Evolutionary conservation across 2,113 vertebrate genomes (phyloP).

Genomic region (Monarcha castaneiventris): DNA sequence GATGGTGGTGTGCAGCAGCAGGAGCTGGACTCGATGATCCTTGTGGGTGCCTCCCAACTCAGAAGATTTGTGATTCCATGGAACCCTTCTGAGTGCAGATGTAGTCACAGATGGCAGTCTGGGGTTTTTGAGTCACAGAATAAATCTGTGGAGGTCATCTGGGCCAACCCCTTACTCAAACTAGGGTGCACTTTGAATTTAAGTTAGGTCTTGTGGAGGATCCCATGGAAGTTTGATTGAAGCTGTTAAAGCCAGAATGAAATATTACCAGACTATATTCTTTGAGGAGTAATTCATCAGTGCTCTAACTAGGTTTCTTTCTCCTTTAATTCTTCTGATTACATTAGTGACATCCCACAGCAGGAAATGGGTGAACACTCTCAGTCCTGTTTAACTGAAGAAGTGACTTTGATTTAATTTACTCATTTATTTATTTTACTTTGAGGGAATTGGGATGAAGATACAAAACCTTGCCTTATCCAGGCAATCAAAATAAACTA

Average conservation of each 20-base stretch:
- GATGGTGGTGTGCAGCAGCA: background rate
- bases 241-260: background rate
- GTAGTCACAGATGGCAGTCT: background rate
- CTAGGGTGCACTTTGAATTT: background rate
- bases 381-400: background rate
- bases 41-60: background rate
- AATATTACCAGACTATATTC: background rate
- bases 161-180: background rate
- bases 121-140: background rate
- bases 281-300: background rate
- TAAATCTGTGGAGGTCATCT: slow-evolving; percentile 1
- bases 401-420: background rate
- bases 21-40: rapidly evolving
- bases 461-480: background rate
- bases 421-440: background rate
- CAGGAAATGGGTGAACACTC: background rate
- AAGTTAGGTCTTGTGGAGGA: background rate
- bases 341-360: background rate
- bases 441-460: background rate
- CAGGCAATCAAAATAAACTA: background rate
- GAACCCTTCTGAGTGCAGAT: background rate
- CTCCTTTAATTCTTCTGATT: slow-evolving; percentile 19
- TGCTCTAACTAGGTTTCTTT: background rate
- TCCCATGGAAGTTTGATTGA: background rate
- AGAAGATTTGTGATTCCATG: background rate